Evolutionary conservation across 1,140 invertebrate species (phyloP).

Genomic region (Anadara kagoshimensis): DNA sequence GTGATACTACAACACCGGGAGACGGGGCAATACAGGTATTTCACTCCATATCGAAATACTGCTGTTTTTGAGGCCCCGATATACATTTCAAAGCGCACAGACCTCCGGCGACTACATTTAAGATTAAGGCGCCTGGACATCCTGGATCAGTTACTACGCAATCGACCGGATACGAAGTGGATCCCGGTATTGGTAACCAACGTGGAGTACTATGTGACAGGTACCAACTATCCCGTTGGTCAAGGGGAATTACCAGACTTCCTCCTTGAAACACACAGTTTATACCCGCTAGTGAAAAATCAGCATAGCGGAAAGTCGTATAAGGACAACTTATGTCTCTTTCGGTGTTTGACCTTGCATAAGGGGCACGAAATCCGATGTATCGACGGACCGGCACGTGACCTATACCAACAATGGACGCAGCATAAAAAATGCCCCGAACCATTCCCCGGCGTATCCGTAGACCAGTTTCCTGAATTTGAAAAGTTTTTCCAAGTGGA

Average conservation of each 20-base stretch:
- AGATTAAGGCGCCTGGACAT: constrained; percentile 14
- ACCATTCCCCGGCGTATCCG: not conserved
- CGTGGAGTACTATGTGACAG: constrained; percentile 10
- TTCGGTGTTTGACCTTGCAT: constrained; percentile 21
- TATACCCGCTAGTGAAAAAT: constrained; percentile 10
- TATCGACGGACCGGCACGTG: not conserved
- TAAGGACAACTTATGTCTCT: constrained; percentile 18
- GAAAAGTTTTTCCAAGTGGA: constrained; percentile 11
- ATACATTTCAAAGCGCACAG: constrained; percentile 19
- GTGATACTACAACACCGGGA: constrained; percentile 12
- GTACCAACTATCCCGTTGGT: constrained; percentile 22
- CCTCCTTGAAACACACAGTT: not conserved
- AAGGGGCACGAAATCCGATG: not conserved
- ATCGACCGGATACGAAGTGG: constrained; percentile 27
- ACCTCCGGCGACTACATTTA: not conserved
- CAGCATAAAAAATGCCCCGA: not conserved
- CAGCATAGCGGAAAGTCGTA: not conserved
- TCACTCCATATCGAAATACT: constrained; percentile 6
- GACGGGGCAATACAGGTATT: constrained; percentile 29
- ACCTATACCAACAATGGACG: constrained; percentile 10
- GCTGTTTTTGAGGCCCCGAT: constrained; percentile 18
- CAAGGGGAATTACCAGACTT: constrained; percentile 12
- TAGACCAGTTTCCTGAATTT: constrained; percentile 6
- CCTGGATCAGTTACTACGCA: constrained; percentile 7
- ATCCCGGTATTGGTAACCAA: constrained; percentile 21